These are phyloP conservation scores for Brienomyrus longianalis DNA, from an alignment of 2,113 vertebrate species.

Conservation along the genomic window DNA sequence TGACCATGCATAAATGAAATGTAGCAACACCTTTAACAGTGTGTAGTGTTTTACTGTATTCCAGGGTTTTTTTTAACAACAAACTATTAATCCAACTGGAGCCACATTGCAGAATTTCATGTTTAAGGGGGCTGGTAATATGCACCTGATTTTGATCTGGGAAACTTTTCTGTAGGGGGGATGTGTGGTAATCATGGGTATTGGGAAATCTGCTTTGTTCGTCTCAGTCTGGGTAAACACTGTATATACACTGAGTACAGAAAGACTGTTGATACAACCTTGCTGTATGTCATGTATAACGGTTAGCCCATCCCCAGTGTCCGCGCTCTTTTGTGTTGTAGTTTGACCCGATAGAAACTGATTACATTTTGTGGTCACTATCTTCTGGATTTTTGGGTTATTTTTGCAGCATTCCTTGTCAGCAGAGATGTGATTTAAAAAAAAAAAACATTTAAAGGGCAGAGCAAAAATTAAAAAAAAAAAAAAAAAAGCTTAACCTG, in stretches of 20 bases:
- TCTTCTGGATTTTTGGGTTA: slow-evolving; percentile 87
- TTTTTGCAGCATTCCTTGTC: slow-evolving; percentile 97
- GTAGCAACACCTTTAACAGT: slow-evolving; percentile 65
- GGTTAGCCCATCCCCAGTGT: slow-evolving; percentile 70
- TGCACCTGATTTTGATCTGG: slow-evolving; percentile 69
- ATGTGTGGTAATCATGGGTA: slow-evolving; percentile 37
- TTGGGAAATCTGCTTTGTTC: slow-evolving; percentile 57
- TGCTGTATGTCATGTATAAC: slow-evolving; percentile 77
- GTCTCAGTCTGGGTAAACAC: slow-evolving; percentile 74
- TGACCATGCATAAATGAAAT: neutral
- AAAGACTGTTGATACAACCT: slow-evolving; percentile 85
- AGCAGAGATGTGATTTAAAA: slow-evolving; percentile 95
- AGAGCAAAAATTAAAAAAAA: slow-evolving; percentile 45
- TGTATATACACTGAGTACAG: slow-evolving; percentile 70
- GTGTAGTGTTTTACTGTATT: slow-evolving; percentile 67
- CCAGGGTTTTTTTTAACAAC: slow-evolving; percentile 62
- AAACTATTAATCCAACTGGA: slow-evolving; percentile 81
- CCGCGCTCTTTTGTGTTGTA: slow-evolving; percentile 76
- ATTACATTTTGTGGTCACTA: slow-evolving; percentile 96
- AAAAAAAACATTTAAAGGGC: slow-evolving; percentile 58
- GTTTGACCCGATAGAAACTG: slow-evolving; percentile 92
- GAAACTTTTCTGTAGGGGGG: slow-evolving; percentile 55
- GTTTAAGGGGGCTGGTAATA: slow-evolving; percentile 73
- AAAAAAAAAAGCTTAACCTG: slow-evolving; percentile 74
- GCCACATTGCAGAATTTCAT: slow-evolving; percentile 65